Evolutionary conservation across 2,888 invertebrate species (phyloP).

Genomic region (Eurytoma adleriae): DNA sequence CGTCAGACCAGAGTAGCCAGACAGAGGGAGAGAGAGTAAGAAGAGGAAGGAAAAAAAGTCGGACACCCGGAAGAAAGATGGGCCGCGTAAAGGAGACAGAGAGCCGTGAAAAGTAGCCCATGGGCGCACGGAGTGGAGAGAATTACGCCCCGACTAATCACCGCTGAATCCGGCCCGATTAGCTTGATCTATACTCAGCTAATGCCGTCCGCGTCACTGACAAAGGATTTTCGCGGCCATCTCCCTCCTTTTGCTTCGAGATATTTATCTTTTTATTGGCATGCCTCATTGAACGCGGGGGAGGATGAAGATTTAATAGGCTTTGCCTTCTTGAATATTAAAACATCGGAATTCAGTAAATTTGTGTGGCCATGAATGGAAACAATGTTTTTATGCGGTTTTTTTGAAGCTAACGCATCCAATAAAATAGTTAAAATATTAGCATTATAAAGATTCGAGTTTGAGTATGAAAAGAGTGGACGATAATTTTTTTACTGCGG

Average conservation of each 20-base stretch:
- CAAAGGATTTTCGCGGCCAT: background rate
- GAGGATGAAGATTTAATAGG: background rate
- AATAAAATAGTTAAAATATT: no score
- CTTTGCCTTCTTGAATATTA: background rate
- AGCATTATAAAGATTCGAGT: no score
- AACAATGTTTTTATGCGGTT: no score
- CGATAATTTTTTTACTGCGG: no score
- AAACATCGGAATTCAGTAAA: background rate
- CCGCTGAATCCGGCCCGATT: constrained; percentile 25
- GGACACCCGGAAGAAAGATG: constrained; percentile 29
- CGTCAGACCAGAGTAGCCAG: no score
- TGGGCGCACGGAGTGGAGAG: constrained; percentile 16
- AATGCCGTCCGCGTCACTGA: background rate
- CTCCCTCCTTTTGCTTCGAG: background rate
- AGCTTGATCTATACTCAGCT: constrained; percentile 22
- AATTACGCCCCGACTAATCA: constrained; percentile 41
- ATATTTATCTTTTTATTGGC: background rate
- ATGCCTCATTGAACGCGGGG: background rate
- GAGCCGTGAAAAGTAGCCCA: constrained; percentile 22
- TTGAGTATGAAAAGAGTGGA: no score
- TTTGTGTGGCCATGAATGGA: no score
- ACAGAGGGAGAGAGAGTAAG: background rate
- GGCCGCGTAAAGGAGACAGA: constrained; percentile 11
- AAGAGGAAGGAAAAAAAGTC: background rate
- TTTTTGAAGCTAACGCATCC: no score